Percentiles rank a stretch among this genome's conserved stretches.
Evolutionary conservation across 2,888 invertebrate genomes (phyloP).

Genomic region (Hofmannophila pseudospretella): DNA sequence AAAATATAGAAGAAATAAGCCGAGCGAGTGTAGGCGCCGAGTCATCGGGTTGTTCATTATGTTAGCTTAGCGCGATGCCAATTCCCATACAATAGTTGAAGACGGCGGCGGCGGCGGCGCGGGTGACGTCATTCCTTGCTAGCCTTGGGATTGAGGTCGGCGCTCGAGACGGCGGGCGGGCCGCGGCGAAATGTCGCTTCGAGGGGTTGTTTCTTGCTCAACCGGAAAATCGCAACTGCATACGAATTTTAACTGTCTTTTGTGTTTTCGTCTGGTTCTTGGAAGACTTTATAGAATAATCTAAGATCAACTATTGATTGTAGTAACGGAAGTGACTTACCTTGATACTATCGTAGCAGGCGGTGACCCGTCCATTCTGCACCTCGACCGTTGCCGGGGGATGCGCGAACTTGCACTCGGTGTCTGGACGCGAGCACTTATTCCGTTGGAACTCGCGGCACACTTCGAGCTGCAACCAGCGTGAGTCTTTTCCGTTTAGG

Average conservation of each 20-base stretch:
- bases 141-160: conserved; percentile 73
- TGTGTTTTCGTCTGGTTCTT: conserved; percentile 1
- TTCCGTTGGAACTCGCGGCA: conserved; percentile 99
- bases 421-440: conserved; percentile 99
- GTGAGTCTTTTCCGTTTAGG: conserved; percentile 98
- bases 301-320: too few relatives aligned
- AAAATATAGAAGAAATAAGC: conserved; percentile 10
- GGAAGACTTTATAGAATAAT: too few relatives aligned
- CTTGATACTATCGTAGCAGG: conserved; percentile 99
- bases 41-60: conserved; percentile 63
- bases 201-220: conserved; percentile 49
- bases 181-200: conserved; percentile 63
- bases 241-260: conserved; percentile 26
- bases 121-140: conserved; percentile 65
- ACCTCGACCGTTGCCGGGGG: conserved; percentile 99
- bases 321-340: conserved; percentile 76
- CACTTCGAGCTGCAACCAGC: conserved; percentile 99
- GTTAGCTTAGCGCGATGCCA: conserved; percentile 57
- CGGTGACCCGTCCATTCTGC: conserved; percentile 99
- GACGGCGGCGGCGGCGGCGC: conserved; percentile 29
- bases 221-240: conserved; percentile 41
- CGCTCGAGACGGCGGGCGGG: conserved; percentile 59
- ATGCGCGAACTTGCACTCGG: conserved; percentile 99
- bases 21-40: conserved; percentile 27
- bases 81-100: conserved; percentile 62